A percentile compares a stretch with the other conserved stretches of the same genome.
These are phyloP conservation scores for Tetrao urogallus DNA, from an alignment of 2,113 vertebrate genomes.

Conservation along the genomic window DNA sequence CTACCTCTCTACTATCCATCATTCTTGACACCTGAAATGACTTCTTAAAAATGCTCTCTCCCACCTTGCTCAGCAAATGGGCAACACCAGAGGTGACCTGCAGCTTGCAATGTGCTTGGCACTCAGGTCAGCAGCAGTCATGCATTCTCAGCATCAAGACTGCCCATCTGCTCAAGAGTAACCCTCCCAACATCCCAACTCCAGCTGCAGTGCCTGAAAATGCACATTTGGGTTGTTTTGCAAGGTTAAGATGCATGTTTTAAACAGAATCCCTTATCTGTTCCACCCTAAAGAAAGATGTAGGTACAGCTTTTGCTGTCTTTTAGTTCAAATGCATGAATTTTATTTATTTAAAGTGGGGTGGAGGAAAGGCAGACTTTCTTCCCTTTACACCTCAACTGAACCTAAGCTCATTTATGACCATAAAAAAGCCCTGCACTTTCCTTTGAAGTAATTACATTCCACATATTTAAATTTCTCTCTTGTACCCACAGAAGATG, in stretches of 20 bases:
- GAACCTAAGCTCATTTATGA: not conserved
- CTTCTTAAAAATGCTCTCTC: constrained; percentile 1
- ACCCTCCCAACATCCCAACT: not conserved
- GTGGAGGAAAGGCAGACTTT: not conserved
- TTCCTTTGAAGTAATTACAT: constrained; percentile 26
- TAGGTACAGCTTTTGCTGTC: not conserved
- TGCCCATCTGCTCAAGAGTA: not conserved
- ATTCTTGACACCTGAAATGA: constrained; percentile 14
- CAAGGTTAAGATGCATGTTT: not conserved
- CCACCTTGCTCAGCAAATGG: constrained; percentile 23
- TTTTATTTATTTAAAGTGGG: not conserved
- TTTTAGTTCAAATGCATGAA: not conserved
- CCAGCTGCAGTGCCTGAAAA: not conserved
- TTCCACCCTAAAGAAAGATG: not conserved
- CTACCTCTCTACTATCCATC: constrained; percentile 59
- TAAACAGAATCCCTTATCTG: not conserved
- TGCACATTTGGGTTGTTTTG: not conserved
- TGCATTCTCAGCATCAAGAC: not conserved
- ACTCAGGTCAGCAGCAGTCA: not conserved
- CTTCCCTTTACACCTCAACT: not conserved
- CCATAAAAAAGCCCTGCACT: not conserved
- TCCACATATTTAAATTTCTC: constrained; percentile 40
- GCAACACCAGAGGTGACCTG: constrained; percentile 39
- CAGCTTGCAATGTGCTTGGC: not conserved
- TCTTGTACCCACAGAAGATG: constrained; percentile 4